Evolutionary conservation across 2,797 vertebrate genomes (phyloP), one percentile per base, ranked within the genome.

Genomic region (Lateolabrax maculatus): DNA sequence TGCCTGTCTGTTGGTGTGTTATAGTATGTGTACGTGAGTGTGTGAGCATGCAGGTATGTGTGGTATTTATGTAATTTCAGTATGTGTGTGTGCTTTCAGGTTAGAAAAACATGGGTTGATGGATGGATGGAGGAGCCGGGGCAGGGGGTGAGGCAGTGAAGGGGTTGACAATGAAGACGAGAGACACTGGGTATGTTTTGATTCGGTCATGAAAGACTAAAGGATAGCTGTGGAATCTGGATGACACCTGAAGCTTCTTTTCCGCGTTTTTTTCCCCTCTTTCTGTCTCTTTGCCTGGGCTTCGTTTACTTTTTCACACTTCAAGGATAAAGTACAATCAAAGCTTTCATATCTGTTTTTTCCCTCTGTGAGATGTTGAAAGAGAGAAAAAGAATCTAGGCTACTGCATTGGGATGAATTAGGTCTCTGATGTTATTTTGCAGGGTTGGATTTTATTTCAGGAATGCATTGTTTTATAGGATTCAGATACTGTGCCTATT

Each of bases 251-350:
- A 88, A 83, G 76, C 86, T 75, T 71, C 76, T 77, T 77, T 78
- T 75, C 60, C 41, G 58, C 53, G 4, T 51, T 72, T 70, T 49
- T 71, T 55, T 8, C n/a, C 29, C 8, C 18, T 9, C 23, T 27
- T 21, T 74, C 31, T 46, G 29, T 71, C 46, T 68, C 70, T 75
- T 41, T 69, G 36, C 68, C 51, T 25, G 51, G 44, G 70, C 79
- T 89, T 75, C 63, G 58, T 92, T 92, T 90, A 87, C 71, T 83
- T 91, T 90, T 89, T 85, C 86, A 92, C 87, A 89, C 89, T 87
- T 88, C 86, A 91, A 87, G 79, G 77, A 89, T 79, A 81, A 84
- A 90, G 80, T 72, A 90, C 83, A 94, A 87, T 86, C 88, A 86
- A 84, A 84, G 83, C 86, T 86, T 88, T 91, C 76, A 83, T 79